Percentiles rank a stretch among this genome's conserved stretches.
phyloP scores from a whole-genome alignment of 2,113 vertebrate species.

The Microcebus tavaratra region DNA sequence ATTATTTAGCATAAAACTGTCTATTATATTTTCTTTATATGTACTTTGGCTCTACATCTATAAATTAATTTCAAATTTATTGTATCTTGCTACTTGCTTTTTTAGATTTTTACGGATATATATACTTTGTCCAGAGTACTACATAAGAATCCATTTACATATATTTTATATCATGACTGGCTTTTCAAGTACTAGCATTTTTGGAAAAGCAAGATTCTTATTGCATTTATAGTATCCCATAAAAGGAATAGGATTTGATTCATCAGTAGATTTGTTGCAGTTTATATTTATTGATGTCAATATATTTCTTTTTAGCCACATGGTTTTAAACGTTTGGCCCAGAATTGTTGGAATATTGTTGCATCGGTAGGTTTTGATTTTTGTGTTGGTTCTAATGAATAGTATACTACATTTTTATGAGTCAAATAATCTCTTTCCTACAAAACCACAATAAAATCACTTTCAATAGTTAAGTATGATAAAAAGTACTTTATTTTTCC shows the following conservation, averaged over 20 bases:
- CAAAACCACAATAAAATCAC: constrained; percentile 36
- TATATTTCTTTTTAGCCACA: constrained; percentile 30
- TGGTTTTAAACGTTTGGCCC: background rate
- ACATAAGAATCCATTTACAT: background rate
- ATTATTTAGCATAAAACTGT: constrained; percentile 26
- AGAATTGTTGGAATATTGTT: background rate
- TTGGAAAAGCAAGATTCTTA: background rate
- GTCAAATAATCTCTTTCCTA: constrained; percentile 31
- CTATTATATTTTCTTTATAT: background rate
- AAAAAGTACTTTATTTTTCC: background rate
- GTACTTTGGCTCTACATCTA: background rate
- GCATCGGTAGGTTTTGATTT: background rate
- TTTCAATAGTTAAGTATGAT: background rate
- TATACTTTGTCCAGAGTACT: constrained; percentile 21
- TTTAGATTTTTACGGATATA: background rate
- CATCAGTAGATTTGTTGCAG: constrained; percentile 11
- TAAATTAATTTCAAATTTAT: constrained; percentile 26
- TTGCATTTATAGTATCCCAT: constrained; percentile 7
- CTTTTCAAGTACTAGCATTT: background rate
- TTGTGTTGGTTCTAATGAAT: constrained; percentile 11
- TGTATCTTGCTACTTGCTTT: background rate
- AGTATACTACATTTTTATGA: background rate
- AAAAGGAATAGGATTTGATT: constrained; percentile 19
- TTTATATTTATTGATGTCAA: constrained; percentile 30
- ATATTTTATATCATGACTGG: background rate